Conservation (phyloP, 2,888 invertebrate species). For the Schrankia costaestrigalis region DNA sequence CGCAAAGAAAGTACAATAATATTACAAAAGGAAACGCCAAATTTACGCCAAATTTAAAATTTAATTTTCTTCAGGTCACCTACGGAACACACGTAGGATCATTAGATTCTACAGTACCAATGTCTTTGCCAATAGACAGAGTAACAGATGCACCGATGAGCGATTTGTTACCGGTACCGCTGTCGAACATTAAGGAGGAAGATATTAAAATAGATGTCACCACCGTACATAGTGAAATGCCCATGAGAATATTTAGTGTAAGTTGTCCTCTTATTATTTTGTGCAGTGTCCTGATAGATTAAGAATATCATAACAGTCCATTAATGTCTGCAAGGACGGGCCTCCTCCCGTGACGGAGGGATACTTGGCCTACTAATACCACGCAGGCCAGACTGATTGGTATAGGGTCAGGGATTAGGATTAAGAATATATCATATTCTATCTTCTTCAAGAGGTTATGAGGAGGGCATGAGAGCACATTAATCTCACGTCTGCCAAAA, state of each 20-base stretch:
- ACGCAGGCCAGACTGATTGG: too few species aligned
- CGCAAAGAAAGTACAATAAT: too few species aligned
- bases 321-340: too few species aligned
- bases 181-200: slow-evolving; percentile 70
- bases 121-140: slow-evolving; percentile 40
- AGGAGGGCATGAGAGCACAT: too few species aligned
- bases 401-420: too few species aligned
- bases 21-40: not conserved
- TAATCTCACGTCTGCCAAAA: too few species aligned
- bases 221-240: slow-evolving; percentile 44
- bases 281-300: too few species aligned
- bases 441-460: too few species aligned
- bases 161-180: slow-evolving; percentile 56
- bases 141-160: slow-evolving; percentile 29
- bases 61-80: slow-evolving; percentile 40
- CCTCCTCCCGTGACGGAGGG: too few species aligned
- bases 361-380: too few species aligned
- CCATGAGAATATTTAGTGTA: slow-evolving; percentile 56
- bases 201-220: slow-evolving; percentile 60
- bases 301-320: too few species aligned
- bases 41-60: not conserved
- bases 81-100: slow-evolving; percentile 45
- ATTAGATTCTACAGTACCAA: slow-evolving; percentile 27
- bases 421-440: too few species aligned
- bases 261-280: slow-evolving; percentile 27